Conservation (phyloP, 2,113 vertebrate species). For the Clinocottus analis region DNA sequence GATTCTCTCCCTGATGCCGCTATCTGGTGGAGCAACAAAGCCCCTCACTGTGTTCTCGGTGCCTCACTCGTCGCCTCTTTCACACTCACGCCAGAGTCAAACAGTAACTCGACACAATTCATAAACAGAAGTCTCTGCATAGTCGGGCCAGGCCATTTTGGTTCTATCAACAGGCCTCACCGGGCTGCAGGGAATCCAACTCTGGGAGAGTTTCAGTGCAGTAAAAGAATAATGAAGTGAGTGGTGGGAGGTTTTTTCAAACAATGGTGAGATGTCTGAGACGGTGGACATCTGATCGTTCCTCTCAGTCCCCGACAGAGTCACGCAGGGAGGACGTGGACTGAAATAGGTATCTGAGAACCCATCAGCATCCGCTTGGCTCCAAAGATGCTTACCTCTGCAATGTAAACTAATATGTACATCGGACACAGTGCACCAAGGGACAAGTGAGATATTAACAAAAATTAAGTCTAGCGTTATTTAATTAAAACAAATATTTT, state of each 20-base stretch:
- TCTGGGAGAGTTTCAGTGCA: conserved; percentile 51
- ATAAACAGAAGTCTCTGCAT: conserved; percentile 49
- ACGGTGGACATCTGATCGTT: conserved; percentile 55
- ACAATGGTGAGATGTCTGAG: conserved; percentile 52
- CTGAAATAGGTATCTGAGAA: conserved; percentile 36
- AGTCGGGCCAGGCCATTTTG: conserved; percentile 25
- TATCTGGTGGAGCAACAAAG: conserved; percentile 39
- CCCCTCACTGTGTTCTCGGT: conserved; percentile 38
- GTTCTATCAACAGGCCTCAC: conserved; percentile 51
- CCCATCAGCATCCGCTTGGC: conserved; percentile 24
- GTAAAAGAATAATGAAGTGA: conserved; percentile 55
- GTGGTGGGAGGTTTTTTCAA: conserved; percentile 56
- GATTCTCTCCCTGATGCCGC: conserved; percentile 3
- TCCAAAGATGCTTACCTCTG: conserved; percentile 30
- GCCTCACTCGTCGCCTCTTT: conserved; percentile 49
- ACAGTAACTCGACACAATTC: conserved; percentile 57
- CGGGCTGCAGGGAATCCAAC: conserved; percentile 43
- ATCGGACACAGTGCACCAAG: neutral
- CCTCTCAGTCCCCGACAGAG: conserved; percentile 11
- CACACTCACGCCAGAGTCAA: conserved; percentile 8
- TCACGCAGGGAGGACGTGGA: conserved; percentile 4
- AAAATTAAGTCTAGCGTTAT: neutral
- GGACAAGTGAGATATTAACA: neutral
- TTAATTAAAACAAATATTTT: no score
- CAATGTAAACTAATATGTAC: conserved; percentile 6